Evolutionary conservation across 2,113 vertebrate species (phyloP), one percentile per base, ranked within the genome.

Genomic region (Onychostoma macrolepis): DNA sequence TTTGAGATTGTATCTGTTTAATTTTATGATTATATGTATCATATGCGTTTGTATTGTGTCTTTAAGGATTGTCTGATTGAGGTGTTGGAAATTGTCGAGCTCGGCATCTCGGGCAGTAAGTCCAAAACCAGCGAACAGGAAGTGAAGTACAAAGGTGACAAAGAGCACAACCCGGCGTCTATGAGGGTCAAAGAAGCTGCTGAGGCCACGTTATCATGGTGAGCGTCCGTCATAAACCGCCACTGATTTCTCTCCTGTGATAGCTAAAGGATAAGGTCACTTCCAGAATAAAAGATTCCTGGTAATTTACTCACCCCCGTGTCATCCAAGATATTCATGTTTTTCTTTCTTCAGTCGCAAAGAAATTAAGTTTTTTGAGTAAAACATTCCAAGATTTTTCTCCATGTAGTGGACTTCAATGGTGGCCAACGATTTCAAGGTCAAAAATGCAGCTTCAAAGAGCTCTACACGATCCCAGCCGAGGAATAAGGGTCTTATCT

Each of bases 141-240:
- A 80, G 95, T 97, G 88, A 96, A 94, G 30, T 96, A 95, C 91
- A 99, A 98, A 94, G 97, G 96, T 26, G 94, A 97, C 83, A 99
- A 99, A 85, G 97, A 98, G 41, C 96, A 96, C 90, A 99, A 97
- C 89, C 97, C 98, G 0, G 97, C 96, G 1, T 99, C 98, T 33
- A 96, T 98, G 96, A 95, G 98, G 89, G 98, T 99, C 89, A 98
- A 98, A 91, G 98, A 99, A 80, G 98, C 98, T 15, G 98, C 98
- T 9, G 97, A 99, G 94, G 97, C 96, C 80, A 98, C 97, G 0
- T 90, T 99, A 26, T 97, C 95, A 0, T 99, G 98, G 98, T 99
- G 95, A 87, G 96, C 3, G 41, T 76, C 24, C 4, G 5, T 48
- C 38, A 48, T 17, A 48, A 26, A 45, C 72, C 10, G 0, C 4